phyloP scores from a whole-genome alignment of 2,113 vertebrate genomes.

The Eulacestoma nigropectus region DNA sequence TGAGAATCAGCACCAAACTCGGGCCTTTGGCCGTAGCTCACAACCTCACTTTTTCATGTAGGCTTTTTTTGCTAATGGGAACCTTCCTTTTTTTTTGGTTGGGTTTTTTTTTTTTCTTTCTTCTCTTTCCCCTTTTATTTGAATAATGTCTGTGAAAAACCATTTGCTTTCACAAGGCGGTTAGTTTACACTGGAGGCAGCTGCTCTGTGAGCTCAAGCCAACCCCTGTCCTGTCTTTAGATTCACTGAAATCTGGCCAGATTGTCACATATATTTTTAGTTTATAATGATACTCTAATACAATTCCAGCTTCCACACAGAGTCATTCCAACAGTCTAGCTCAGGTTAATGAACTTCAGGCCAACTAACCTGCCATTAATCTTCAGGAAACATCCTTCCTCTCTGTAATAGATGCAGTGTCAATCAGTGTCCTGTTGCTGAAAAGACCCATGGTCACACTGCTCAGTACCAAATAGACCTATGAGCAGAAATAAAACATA shows the following conservation, averaged over 20 bases:
- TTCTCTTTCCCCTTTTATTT: background rate
- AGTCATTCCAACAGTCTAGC: constrained; percentile 48
- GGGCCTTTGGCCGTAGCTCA: background rate
- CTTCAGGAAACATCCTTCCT: constrained; percentile 59
- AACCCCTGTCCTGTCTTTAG: background rate
- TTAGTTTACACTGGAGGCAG: constrained; percentile 48
- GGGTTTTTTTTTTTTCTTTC: fast-evolving
- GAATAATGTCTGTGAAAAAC: background rate
- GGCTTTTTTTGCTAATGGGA: background rate
- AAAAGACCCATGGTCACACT: constrained; percentile 18
- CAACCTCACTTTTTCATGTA: background rate
- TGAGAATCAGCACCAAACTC: background rate
- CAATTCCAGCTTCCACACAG: constrained; percentile 29
- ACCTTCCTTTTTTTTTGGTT: background rate
- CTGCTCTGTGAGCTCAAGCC: background rate
- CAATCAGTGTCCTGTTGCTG: constrained; percentile 31
- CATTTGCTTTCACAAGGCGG: background rate
- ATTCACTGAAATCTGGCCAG: background rate
- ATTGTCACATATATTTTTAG: constrained; percentile 48
- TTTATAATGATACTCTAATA: background rate
- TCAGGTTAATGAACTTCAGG: constrained; percentile 69
- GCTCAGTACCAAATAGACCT: constrained; percentile 5
- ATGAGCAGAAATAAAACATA: constrained; percentile 39
- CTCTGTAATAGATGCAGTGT: constrained; percentile 27
- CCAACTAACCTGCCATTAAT: constrained; percentile 64